These are phyloP conservation scores for Hesperophylax magnus DNA, from an alignment of 1,140 invertebrate species.

Conservation along the genomic window DNA sequence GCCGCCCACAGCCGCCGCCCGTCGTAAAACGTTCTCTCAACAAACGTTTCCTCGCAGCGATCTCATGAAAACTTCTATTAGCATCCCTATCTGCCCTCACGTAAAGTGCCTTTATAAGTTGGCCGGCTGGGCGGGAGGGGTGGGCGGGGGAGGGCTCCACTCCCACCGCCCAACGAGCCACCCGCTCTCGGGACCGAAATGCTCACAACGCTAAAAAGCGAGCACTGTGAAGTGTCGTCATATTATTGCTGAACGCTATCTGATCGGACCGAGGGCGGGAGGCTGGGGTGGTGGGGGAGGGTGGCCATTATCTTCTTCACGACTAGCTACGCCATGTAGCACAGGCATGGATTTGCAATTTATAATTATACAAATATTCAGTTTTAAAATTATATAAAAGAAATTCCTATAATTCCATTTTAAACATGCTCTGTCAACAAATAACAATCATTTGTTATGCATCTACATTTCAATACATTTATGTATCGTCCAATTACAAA, in stretches of 20 bases:
- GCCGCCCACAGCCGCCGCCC: conserved; percentile 41
- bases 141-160: background rate
- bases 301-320: conserved; percentile 46
- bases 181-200: conserved; percentile 9
- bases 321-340: conserved; percentile 32
- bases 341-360: conserved; percentile 41
- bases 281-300: conserved; percentile 3
- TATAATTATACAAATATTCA: background rate
- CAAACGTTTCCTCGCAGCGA: conserved; percentile 58
- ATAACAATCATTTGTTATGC: too few species aligned
- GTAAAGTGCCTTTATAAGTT: conserved; percentile 52
- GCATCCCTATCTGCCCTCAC: conserved; percentile 56
- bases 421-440: too few species aligned
- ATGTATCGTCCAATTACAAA: too few species aligned
- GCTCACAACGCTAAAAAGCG: conserved; percentile 54
- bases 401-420: too few species aligned
- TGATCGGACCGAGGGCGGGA: conserved; percentile 39
- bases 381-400: too few species aligned
- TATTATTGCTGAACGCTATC: conserved; percentile 57
- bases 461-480: too few species aligned
- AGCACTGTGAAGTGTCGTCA: conserved; percentile 58
- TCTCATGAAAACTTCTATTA: conserved; percentile 58
- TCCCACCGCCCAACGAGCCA: too few species aligned
- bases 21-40: conserved; percentile 57
- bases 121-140: conserved; percentile 27